Evolutionary conservation across 2,113 vertebrate genomes (phyloP).

Genomic region (Boleophthalmus pectinirostris): DNA sequence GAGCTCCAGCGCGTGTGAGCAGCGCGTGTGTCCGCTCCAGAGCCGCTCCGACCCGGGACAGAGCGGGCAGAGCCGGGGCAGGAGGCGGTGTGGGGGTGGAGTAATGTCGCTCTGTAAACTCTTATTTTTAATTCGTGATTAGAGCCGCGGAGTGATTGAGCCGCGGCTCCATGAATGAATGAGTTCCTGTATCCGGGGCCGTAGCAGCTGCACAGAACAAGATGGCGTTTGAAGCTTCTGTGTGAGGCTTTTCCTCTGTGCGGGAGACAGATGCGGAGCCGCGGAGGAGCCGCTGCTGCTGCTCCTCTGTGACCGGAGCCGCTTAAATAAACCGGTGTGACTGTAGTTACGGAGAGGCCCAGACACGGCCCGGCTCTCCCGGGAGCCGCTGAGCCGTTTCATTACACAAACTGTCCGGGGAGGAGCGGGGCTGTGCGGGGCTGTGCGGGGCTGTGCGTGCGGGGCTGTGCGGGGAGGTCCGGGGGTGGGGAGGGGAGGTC

Average conservation of each 20-base stretch:
- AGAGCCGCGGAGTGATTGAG: slow-evolving; percentile 67
- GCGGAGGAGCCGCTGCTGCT: slow-evolving; percentile 50
- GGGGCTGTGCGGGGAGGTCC: too few relatives aligned
- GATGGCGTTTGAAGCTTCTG: slow-evolving; percentile 82
- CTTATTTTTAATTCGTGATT: slow-evolving; percentile 41
- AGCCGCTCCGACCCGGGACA: too few relatives aligned
- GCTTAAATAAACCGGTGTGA: too few relatives aligned
- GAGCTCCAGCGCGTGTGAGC: not conserved
- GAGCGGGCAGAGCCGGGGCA: not conserved
- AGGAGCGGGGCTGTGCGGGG: too few relatives aligned
- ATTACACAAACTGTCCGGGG: too few relatives aligned
- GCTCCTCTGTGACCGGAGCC: slow-evolving; percentile 22
- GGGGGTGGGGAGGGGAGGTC: too few relatives aligned
- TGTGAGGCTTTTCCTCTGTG: slow-evolving; percentile 61
- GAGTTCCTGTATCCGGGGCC: slow-evolving; percentile 79
- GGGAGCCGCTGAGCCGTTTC: too few relatives aligned
- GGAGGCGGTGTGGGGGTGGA: not conserved
- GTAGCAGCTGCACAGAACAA: slow-evolving; percentile 83
- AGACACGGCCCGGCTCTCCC: not conserved
- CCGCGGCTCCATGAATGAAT: slow-evolving; percentile 70
- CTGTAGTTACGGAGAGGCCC: not conserved
- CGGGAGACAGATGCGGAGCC: slow-evolving; percentile 65
- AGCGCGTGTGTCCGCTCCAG: not conserved
- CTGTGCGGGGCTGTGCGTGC: too few relatives aligned
- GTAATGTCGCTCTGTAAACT: slow-evolving; percentile 26